Conservation (phyloP, 1,140 invertebrate genomes). For the Calephelis virginiensis region DNA sequence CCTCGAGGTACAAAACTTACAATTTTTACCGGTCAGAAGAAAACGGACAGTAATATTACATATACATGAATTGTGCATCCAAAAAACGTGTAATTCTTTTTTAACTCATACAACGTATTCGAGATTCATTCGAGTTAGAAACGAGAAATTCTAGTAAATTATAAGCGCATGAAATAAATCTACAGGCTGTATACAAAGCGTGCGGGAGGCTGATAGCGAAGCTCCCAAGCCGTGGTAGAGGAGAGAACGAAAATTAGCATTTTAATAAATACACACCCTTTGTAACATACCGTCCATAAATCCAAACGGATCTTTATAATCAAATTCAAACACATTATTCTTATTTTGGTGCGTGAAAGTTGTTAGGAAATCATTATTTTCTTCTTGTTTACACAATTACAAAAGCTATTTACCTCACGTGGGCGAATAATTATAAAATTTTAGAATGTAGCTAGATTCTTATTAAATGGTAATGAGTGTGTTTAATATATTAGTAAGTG, state of each 20-base stretch:
- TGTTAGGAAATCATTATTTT: conserved; percentile 40
- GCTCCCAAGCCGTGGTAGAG: conserved; percentile 55
- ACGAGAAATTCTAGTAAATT: conserved; percentile 46
- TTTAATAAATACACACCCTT: conserved; percentile 79
- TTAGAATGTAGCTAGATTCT: too few relatives aligned
- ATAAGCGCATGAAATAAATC: conserved; percentile 69
- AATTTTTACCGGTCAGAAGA: too few relatives aligned
- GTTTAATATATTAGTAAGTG: too few relatives aligned
- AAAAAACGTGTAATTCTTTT: not conserved
- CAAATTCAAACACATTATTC: conserved; percentile 76
- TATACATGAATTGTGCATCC: not conserved
- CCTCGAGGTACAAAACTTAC: too few relatives aligned
- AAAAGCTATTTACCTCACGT: too few relatives aligned
- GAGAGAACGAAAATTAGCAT: conserved; percentile 73
- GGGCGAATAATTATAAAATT: too few relatives aligned
- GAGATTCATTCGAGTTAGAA: conserved; percentile 28
- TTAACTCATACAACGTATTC: not conserved
- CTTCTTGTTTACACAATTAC: conserved; percentile 26
- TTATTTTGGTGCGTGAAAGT: conserved; percentile 60
- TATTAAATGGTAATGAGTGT: too few relatives aligned
- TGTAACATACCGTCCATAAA: conserved; percentile 70
- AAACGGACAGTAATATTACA: not conserved
- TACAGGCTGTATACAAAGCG: conserved; percentile 72
- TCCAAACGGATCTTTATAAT: conserved; percentile 73
- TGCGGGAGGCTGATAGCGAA: conserved; percentile 66